phyloP scores from a whole-genome alignment of 2,888 invertebrate species.

The Apotomis turbidana region DNA sequence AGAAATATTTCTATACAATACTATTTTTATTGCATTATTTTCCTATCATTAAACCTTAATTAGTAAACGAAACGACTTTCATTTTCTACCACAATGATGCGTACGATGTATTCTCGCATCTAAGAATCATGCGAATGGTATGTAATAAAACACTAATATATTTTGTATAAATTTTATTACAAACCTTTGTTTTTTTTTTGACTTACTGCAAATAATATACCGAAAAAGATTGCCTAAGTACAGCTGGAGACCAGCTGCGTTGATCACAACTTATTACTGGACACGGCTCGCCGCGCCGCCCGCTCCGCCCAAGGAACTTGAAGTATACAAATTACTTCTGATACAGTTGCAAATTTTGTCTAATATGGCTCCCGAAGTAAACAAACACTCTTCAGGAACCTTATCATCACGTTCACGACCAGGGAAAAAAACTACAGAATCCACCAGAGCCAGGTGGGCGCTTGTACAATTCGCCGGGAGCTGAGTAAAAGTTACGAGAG shows the following conservation, averaged over 20 bases:
- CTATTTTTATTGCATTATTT: conserved; percentile 82
- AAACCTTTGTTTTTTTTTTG: conserved; percentile 76
- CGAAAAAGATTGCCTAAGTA: conserved; percentile 72
- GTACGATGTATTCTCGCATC: neutral
- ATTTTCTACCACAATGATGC: conserved; percentile 20
- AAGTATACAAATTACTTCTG: neutral
- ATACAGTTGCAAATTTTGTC: neutral
- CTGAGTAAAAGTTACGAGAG: too few relatives aligned
- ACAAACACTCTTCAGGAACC: neutral
- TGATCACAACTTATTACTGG: conserved; percentile 63
- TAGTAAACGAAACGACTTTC: conserved; percentile 45
- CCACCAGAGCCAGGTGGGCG: too few relatives aligned
- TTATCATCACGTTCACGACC: neutral
- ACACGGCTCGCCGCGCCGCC: conserved; percentile 62
- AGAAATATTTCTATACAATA: conserved; percentile 76
- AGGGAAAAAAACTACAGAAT: too few relatives aligned
- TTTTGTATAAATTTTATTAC: conserved; percentile 83
- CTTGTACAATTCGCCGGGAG: too few relatives aligned
- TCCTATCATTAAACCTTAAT: conserved; percentile 77
- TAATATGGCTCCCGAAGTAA: neutral
- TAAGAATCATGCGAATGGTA: conserved; percentile 4
- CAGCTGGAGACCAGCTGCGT: conserved; percentile 68
- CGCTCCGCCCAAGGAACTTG: conserved; percentile 16
- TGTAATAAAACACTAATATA: conserved; percentile 56
- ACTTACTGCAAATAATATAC: conserved; percentile 81